Percentiles rank a stretch among this genome's conserved stretches.
These are phyloP conservation scores for Sycophila sp. DNA, from an alignment of 1,140 invertebrate genomes.

Conservation along the genomic window DNA sequence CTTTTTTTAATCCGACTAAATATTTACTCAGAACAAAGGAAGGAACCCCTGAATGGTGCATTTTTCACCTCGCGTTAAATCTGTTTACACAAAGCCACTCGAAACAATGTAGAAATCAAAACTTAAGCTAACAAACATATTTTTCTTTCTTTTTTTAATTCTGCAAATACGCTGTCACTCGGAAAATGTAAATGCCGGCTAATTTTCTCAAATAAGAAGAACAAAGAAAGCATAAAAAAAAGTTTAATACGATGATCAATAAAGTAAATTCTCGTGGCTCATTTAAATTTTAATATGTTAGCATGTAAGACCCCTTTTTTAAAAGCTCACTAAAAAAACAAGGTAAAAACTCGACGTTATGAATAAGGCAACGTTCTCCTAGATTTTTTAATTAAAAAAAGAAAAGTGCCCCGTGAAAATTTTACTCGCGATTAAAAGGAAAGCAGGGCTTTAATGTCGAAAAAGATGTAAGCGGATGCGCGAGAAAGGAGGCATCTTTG, in stretches of 20 bases:
- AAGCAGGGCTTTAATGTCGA: background rate
- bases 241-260: background rate
- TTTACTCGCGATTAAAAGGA: background rate
- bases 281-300: no score
- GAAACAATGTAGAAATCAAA: no score
- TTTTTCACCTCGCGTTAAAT: no score
- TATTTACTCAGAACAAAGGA: slow-evolving; percentile 6
- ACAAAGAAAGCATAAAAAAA: background rate
- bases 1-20: background rate
- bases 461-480: background rate
- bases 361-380: background rate
- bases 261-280: background rate
- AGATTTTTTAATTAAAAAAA: background rate
- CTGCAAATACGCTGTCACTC: no score
- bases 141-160: no score
- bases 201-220: slow-evolving; percentile 1
- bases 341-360: background rate
- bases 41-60: no score
- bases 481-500: background rate
- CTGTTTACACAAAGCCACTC: no score
- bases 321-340: background rate
- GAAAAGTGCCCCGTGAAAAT: background rate
- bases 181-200: background rate
- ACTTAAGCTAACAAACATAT: no score
- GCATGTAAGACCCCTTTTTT: no score